phyloP scores from a whole-genome alignment of 92 coral and sea anemone genomes.

The Umimayanthus kanabou region DNA sequence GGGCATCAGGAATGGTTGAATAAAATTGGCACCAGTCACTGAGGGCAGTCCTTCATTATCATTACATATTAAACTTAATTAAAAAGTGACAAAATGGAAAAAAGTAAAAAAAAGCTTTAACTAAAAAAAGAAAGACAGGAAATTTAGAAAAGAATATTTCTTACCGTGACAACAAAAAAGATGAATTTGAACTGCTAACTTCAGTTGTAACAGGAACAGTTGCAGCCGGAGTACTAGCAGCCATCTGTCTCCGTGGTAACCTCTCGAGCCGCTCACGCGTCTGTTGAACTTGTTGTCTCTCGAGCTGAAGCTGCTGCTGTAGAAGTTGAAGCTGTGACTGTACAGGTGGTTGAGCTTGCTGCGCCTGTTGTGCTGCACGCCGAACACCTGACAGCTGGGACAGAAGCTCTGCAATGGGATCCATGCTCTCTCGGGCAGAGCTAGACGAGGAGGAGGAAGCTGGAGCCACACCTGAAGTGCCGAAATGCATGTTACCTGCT shows the following conservation, averaged over 20 bases:
- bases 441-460: constrained; percentile 75
- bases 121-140: not conserved
- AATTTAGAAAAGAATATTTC: constrained; percentile 30
- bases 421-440: constrained; percentile 92
- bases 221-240: constrained; percentile 66
- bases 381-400: constrained; percentile 98
- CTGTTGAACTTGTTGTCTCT: constrained; percentile 97
- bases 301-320: constrained; percentile 94
- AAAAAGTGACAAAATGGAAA: not conserved
- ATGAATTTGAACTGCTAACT: constrained; percentile 71
- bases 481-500: constrained; percentile 88
- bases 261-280: constrained; percentile 94
- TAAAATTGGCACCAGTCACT: no score
- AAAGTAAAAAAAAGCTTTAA: not conserved
- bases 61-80: no score
- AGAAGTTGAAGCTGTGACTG: constrained; percentile 95
- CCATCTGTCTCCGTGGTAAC: constrained; percentile 89
- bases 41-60: not conserved
- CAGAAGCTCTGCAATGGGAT: constrained; percentile 94
- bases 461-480: constrained; percentile 69
- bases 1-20: no score
- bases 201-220: constrained; percentile 67
- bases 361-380: constrained; percentile 82
- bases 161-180: constrained; percentile 90
- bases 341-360: constrained; percentile 95